Percentiles rank a stretch among this genome's conserved stretches.
Evolutionary conservation across 2,888 invertebrate genomes (phyloP).

Genomic region (Athalia circularis): DNA sequence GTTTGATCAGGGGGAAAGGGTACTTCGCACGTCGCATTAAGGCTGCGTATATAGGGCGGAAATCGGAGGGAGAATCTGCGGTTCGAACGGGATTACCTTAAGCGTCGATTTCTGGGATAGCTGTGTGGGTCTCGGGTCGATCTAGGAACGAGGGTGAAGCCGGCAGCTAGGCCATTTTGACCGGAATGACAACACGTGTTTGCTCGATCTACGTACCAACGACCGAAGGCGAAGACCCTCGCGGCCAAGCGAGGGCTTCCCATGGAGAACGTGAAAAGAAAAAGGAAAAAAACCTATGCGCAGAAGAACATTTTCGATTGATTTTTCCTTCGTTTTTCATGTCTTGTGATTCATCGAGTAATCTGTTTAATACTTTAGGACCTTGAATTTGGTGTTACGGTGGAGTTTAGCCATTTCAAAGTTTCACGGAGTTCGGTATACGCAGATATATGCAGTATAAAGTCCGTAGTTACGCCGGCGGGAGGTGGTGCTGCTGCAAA

Average conservation of each 20-base stretch:
- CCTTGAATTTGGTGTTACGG: conserved; percentile 34
- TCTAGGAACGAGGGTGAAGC: conserved; percentile 19
- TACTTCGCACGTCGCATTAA: conserved; percentile 42
- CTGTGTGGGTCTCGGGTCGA: conserved; percentile 38
- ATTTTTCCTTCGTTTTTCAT: background rate
- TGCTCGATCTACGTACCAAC: conserved; percentile 34
- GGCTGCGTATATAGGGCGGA: conserved; percentile 37
- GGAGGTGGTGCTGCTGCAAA: background rate
- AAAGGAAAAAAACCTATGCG: too few relatives aligned
- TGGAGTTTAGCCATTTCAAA: conserved; percentile 26
- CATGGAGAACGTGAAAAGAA: background rate
- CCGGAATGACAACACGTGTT: conserved; percentile 59
- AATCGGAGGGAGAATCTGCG: conserved; percentile 53
- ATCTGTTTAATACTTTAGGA: background rate
- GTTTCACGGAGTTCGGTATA: conserved; percentile 3
- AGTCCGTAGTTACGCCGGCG: too few relatives aligned
- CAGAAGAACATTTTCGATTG: too few relatives aligned
- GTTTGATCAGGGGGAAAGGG: conserved; percentile 19
- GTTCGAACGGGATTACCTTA: conserved; percentile 56
- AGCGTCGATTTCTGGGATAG: conserved; percentile 56
- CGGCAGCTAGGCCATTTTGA: conserved; percentile 47
- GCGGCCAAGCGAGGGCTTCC: background rate
- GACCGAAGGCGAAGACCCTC: conserved; percentile 15
- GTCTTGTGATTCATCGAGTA: background rate
- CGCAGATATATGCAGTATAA: background rate